Evolutionary conservation across 2,797 vertebrate species (phyloP).

Genomic region (Odontamblyopus lacepedii): DNA sequence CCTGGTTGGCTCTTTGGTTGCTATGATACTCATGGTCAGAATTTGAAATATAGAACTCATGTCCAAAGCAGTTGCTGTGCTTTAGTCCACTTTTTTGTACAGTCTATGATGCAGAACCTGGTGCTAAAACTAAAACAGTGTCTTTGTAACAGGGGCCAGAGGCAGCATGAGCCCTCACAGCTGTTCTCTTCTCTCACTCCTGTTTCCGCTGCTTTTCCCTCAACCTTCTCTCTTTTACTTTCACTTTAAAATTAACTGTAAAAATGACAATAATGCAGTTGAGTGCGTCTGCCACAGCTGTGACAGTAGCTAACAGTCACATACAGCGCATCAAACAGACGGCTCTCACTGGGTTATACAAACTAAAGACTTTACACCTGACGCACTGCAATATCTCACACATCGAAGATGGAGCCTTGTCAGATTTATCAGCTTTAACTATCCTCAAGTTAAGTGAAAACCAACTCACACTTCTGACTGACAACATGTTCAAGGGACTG

Average conservation of each 20-base stretch:
- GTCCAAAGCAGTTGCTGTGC: too few relatives aligned
- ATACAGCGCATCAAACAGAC: not conserved
- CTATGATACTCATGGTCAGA: too few relatives aligned
- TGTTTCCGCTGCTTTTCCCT: slow-evolving; percentile 1
- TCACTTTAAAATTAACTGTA: not conserved
- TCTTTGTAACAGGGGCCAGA: not conserved
- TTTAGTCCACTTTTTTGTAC: too few relatives aligned
- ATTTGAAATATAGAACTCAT: too few relatives aligned
- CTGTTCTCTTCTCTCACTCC: not conserved
- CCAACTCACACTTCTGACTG: not conserved
- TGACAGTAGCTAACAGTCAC: not conserved
- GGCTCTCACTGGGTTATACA: not conserved
- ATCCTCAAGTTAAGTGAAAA: not conserved
- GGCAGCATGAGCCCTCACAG: not conserved
- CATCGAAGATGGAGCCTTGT: slow-evolving; percentile 2
- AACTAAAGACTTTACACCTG: not conserved
- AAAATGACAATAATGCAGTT: too few relatives aligned
- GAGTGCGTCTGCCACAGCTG: not conserved
- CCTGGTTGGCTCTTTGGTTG: too few relatives aligned
- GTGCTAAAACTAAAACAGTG: not conserved
- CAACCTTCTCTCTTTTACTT: not conserved
- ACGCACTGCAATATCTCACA: not conserved
- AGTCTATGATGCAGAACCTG: too few relatives aligned
- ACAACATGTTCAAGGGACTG: slow-evolving; percentile 1
- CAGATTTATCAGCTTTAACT: not conserved